These are phyloP conservation scores for Halichondria panicea DNA, from an alignment of 37 sponge, comb jelly and placozoan genomes.

Conservation along the genomic window DNA sequence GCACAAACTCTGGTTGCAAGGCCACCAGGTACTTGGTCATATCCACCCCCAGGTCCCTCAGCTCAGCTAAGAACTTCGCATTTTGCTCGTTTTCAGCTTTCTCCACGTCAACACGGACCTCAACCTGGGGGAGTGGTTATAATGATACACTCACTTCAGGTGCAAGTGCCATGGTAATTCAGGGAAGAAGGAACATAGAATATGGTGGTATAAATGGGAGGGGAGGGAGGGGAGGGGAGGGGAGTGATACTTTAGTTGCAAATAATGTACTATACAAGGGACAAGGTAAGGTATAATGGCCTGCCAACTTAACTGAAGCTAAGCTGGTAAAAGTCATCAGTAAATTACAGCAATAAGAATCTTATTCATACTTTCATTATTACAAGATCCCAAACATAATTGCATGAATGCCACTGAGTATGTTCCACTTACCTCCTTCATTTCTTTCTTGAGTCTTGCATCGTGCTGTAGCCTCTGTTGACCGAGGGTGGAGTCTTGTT, in stretches of 20 bases:
- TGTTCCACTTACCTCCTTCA: slow-evolving; percentile 27
- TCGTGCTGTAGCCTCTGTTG: slow-evolving; percentile 15
- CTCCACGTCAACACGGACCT: slow-evolving; percentile 45
- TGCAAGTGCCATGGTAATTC: too few species aligned
- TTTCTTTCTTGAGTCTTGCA: slow-evolving; percentile 40
- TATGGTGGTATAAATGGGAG: neutral
- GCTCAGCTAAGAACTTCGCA: slow-evolving; percentile 13
- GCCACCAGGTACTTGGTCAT: slow-evolving; percentile 62
- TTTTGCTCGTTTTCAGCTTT: slow-evolving; percentile 45
- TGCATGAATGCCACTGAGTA: too few species aligned
- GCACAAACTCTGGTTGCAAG: slow-evolving; percentile 42
- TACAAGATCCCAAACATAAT: too few species aligned
- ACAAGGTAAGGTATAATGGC: too few species aligned
- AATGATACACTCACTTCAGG: too few species aligned
- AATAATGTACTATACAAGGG: too few species aligned
- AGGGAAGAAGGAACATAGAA: neutral
- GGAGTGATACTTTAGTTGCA: too few species aligned
- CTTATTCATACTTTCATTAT: too few species aligned
- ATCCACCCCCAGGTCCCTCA: slow-evolving; percentile 70
- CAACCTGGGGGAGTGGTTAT: slow-evolving; percentile 25
- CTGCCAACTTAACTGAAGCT: too few species aligned
- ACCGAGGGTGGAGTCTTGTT: slow-evolving; percentile 28
- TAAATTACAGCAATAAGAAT: too few species aligned
- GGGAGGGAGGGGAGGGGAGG: neutral
- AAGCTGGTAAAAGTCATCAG: too few species aligned